phyloP scores from a whole-genome alignment of 2,797 vertebrate species.

The Chelidonichthys spinosus region DNA sequence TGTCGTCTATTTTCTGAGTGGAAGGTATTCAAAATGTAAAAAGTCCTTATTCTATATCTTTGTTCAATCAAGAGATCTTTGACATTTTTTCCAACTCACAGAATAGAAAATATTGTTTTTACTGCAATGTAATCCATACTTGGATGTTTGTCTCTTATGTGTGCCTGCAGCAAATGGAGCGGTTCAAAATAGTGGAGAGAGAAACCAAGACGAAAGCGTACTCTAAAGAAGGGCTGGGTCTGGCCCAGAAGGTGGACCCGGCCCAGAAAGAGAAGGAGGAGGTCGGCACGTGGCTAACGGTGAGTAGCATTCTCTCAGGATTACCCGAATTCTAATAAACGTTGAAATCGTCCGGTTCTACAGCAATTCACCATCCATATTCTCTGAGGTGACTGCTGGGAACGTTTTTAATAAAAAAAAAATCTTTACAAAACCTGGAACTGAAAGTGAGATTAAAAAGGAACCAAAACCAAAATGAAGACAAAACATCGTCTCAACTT shows the following conservation, averaged over 20 bases:
- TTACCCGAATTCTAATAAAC: no score
- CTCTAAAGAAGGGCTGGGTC: slow-evolving; percentile 93
- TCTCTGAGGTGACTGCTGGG: neutral
- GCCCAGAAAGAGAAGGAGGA: slow-evolving; percentile 95
- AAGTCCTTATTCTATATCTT: neutral
- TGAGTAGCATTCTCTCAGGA: slow-evolving; percentile 61
- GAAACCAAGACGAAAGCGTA: slow-evolving; percentile 97
- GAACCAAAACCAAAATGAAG: slow-evolving; percentile 12
- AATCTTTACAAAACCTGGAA: slow-evolving; percentile 9
- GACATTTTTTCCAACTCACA: fast-evolving
- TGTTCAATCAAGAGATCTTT: neutral
- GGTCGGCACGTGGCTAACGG: slow-evolving; percentile 92
- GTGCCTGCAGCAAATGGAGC: slow-evolving; percentile 92
- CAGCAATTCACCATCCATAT: neutral
- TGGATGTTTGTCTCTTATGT: neutral
- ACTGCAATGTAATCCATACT: neutral
- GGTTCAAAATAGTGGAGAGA: slow-evolving; percentile 93
- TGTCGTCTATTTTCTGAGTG: neutral
- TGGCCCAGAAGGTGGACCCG: slow-evolving; percentile 94
- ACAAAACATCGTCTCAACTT: neutral
- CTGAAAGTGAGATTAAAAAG: slow-evolving; percentile 14
- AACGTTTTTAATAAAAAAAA: neutral
- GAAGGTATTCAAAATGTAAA: neutral
- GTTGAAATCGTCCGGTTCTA: neutral
- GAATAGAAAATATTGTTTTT: neutral